A percentile compares a stretch with the other conserved stretches of the same genome.
Conservation (phyloP, 2,113 vertebrate genomes). For the Lophius piscatorius region DNA sequence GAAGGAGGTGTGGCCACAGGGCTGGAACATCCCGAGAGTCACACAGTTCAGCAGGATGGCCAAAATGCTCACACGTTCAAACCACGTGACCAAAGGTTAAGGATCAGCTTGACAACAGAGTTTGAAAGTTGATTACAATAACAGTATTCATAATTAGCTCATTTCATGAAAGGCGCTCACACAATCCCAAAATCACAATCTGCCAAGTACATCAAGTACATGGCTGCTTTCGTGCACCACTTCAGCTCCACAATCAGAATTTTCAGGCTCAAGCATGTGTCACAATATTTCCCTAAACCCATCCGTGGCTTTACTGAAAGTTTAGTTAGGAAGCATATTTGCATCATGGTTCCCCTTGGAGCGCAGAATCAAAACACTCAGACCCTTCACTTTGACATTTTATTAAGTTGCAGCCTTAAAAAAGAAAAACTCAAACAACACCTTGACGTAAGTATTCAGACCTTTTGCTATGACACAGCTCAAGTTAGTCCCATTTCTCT, state of each 20-base stretch:
- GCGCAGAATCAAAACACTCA: too few relatives aligned
- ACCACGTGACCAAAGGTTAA: slow-evolving; percentile 91
- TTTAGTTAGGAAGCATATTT: too few relatives aligned
- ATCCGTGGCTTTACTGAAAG: not conserved
- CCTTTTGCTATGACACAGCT: too few relatives aligned
- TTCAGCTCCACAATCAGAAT: not conserved
- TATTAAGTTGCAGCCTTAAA: too few relatives aligned
- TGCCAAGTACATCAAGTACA: not conserved
- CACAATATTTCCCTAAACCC: not conserved
- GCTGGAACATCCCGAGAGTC: slow-evolving; percentile 98
- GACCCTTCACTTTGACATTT: too few relatives aligned
- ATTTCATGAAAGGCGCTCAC: not conserved
- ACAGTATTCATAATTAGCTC: not conserved
- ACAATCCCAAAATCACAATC: slow-evolving; percentile 11
- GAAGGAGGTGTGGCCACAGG: slow-evolving; percentile 89
- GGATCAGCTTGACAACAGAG: slow-evolving; percentile 54
- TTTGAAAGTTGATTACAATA: slow-evolving; percentile 22
- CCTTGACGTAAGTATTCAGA: too few relatives aligned
- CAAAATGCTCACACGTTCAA: slow-evolving; percentile 95
- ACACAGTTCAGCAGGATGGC: slow-evolving; percentile 98
- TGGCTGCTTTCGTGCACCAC: too few relatives aligned
- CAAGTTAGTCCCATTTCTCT: too few relatives aligned
- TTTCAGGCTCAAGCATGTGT: not conserved
- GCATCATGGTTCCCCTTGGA: too few relatives aligned
- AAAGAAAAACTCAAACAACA: too few relatives aligned